Evolutionary conservation across 2,797 vertebrate species (phyloP).

Genomic region (Macropodus opercularis): DNA sequence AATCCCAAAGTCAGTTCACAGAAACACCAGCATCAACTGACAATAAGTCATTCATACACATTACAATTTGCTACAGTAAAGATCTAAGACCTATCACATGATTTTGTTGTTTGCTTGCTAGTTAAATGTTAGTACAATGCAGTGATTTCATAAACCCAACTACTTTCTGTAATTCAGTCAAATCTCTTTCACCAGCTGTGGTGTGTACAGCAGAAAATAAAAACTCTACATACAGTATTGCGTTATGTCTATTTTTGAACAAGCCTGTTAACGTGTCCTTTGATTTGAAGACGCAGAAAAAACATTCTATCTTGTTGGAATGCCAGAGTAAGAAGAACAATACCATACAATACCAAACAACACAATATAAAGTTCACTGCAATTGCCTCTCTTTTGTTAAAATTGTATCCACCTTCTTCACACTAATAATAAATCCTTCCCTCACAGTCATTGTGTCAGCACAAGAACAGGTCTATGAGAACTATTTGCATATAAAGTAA

Average conservation of each 20-base stretch:
- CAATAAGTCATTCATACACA: too few species aligned
- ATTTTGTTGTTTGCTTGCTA: too few species aligned
- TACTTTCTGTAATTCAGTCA: too few species aligned
- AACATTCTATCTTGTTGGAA: slow-evolving; percentile 8
- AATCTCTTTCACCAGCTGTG: too few species aligned
- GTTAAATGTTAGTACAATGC: too few species aligned
- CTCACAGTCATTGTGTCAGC: slow-evolving; percentile 2
- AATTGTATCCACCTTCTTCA: neutral
- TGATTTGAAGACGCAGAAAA: slow-evolving; percentile 23
- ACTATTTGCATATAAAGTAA: slow-evolving; percentile 4
- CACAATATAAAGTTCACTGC: neutral
- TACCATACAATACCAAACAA: too few species aligned
- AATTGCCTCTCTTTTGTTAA: neutral
- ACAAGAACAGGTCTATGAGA: neutral
- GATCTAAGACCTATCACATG: too few species aligned
- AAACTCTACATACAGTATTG: too few species aligned
- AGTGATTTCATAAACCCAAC: neutral
- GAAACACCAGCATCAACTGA: neutral
- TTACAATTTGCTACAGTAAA: too few species aligned
- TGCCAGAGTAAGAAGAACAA: neutral
- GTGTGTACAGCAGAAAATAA: neutral
- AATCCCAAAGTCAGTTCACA: neutral
- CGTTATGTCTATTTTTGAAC: slow-evolving; percentile 27
- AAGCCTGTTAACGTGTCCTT: slow-evolving; percentile 14
- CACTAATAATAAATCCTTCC: neutral